Evolutionary conservation across 2,888 invertebrate species (phyloP).

Genomic region (Cylloceria caligata): DNA sequence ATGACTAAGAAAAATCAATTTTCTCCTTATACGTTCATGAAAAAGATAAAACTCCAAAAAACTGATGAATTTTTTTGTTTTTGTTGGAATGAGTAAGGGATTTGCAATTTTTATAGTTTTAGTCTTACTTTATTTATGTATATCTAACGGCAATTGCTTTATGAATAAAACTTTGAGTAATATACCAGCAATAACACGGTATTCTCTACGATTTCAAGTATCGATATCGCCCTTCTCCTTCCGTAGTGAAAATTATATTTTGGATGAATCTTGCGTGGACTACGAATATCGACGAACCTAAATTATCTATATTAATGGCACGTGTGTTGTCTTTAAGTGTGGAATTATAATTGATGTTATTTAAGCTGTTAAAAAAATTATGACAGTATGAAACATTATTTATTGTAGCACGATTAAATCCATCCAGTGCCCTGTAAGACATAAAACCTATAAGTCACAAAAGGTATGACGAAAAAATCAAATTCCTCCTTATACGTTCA

Average conservation of each 20-base stretch:
- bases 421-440: slow-evolving; percentile 36
- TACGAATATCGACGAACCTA: slow-evolving; percentile 8
- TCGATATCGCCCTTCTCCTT: no score
- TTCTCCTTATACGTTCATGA: background rate
- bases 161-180: slow-evolving; percentile 60
- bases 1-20: background rate
- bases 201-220: slow-evolving; percentile 32
- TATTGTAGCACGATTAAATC: slow-evolving; percentile 33
- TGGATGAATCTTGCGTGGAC: background rate
- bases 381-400: slow-evolving; percentile 40
- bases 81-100: slow-evolving; percentile 35
- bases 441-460: no score
- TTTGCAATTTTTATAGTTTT: slow-evolving; percentile 51
- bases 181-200: slow-evolving; percentile 43
- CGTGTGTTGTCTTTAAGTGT: slow-evolving; percentile 7
- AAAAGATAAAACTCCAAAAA: background rate
- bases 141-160: slow-evolving; percentile 61
- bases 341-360: slow-evolving; percentile 30
- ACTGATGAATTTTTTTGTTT: slow-evolving; percentile 8
- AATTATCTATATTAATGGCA: background rate
- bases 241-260: no score
- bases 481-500: background rate
- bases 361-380: slow-evolving; percentile 26
- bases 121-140: slow-evolving; percentile 58
- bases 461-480: background rate